Evolutionary conservation across 1,140 invertebrate genomes (phyloP), one percentile per base, ranked within the genome.

Genomic region (Diachasma alloeum): DNA sequence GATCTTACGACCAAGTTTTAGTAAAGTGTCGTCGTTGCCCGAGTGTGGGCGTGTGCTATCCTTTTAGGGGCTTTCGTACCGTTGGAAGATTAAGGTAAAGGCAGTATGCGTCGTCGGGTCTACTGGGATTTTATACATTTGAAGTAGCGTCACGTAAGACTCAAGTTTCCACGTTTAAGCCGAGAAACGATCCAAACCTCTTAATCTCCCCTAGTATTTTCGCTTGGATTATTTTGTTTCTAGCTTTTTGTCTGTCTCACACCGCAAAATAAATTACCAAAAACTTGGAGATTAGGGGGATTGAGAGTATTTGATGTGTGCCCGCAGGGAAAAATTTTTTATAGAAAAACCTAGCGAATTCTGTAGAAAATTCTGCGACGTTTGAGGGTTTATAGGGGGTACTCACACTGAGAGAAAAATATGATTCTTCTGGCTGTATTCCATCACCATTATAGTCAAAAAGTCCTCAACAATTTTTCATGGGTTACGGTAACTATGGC

Each of bases 151-250:
- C 77, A 78, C 77, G 77, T 78, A 78, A 75, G 53, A 53, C 73
- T 72, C 73, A 78, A 78, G 77, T 78, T 78, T 78, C 46, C 46
- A 56, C 53, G 59, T 46, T 78, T 78, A 78, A 78, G 72, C 77
- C 56, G 68, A 67, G 67, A 78, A 78, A 68, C 74, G 77, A 75
- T 78, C 69, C 73, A 72, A 75, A 75, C 72, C 70, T 75, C 59
- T 74, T 78, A 78, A 78, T 78, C 77, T 78, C 73, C 73, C 36
- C 69, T 11, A 26, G 9, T 26, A 63, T 63, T 63, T 63, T 63
- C 48, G n/a, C 24, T 24, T 63, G 59, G 59, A 26, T 63, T 63
- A 63, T 26, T 63, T 26, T 15, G 59, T 63, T 26, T 31, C 31
- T 6, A 15, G 22, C 24, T 63, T 31, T 63, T 63, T 26, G 22